phyloP scores from a whole-genome alignment of 2,113 vertebrate species.

The Stigmatopora nigra region DNA sequence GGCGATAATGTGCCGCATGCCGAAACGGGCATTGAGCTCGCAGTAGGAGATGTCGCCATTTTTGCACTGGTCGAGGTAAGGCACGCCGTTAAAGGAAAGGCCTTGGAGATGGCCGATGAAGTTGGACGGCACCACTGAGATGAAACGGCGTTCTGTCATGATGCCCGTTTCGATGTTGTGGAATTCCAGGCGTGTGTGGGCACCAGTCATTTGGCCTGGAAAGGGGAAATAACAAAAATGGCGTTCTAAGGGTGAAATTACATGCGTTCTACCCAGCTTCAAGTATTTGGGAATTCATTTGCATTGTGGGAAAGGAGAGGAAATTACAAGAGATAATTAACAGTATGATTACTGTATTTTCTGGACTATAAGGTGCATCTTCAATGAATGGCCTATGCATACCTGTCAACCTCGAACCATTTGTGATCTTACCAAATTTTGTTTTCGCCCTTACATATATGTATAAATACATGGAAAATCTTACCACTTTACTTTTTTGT shows the following conservation, averaged over 20 bases:
- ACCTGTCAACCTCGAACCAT: too few relatives aligned
- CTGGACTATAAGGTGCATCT: too few relatives aligned
- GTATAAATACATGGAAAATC: too few relatives aligned
- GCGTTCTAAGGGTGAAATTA: too few relatives aligned
- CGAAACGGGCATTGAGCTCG: conserved; percentile 89
- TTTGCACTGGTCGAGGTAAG: conserved; percentile 91
- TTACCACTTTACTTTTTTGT: too few relatives aligned
- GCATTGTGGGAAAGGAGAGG: conserved; percentile 12
- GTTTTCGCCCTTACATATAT: too few relatives aligned
- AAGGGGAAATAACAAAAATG: background rate
- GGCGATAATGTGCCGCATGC: conserved; percentile 84
- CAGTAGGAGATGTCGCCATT: conserved; percentile 92
- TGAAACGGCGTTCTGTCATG: conserved; percentile 89
- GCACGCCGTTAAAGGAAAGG: conserved; percentile 81
- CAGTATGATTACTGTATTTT: too few relatives aligned
- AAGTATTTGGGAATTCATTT: background rate
- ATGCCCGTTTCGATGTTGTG: conserved; percentile 95
- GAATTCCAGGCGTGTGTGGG: conserved; percentile 88
- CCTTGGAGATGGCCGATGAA: conserved; percentile 91
- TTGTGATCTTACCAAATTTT: too few relatives aligned
- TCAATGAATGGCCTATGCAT: too few relatives aligned
- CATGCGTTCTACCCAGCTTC: too few relatives aligned
- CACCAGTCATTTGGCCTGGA: conserved; percentile 88
- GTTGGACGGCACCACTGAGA: conserved; percentile 87
- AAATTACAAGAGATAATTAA: background rate